Conservation (phyloP, 2,113 vertebrate species). For the Tragelaphus strepsiceros region DNA sequence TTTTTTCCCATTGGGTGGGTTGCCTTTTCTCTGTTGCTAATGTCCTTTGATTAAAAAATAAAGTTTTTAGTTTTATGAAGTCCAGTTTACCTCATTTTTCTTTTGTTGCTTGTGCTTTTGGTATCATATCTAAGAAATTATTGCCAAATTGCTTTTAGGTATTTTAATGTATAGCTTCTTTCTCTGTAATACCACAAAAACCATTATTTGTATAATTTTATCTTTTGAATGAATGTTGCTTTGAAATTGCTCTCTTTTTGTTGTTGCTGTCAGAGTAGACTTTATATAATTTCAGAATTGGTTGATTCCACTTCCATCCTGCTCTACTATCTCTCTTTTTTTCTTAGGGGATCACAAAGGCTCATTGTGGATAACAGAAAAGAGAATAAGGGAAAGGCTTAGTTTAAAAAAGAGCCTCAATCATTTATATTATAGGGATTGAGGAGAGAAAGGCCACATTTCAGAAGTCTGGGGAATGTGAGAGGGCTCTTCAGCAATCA, state of each 20-base stretch:
- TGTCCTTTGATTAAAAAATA: not conserved
- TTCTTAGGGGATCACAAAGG: not conserved
- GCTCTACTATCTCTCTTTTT: not conserved
- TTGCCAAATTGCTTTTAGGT: not conserved
- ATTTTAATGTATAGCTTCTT: not conserved
- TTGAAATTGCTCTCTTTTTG: not conserved
- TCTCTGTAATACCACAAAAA: not conserved
- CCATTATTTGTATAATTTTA: not conserved
- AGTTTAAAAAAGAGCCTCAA: not conserved
- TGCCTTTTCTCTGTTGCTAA: not conserved
- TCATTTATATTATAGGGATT: not conserved
- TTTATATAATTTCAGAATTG: not conserved
- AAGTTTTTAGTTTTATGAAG: not conserved
- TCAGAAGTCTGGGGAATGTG: not conserved
- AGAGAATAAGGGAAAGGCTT: not conserved
- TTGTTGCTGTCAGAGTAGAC: not conserved
- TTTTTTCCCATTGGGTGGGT: not conserved
- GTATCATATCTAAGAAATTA: not conserved
- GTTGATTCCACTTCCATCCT: not conserved
- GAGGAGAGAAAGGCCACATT: not conserved
- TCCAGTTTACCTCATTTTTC: not conserved
- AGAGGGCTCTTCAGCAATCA: not conserved
- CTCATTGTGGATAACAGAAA: constrained; percentile 5
- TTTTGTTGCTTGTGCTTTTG: not conserved
- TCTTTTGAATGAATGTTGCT: not conserved